Base-by-base conservation (phyloP, 2,113 vertebrate genomes). In the Haemorhous mexicanus region DNA sequence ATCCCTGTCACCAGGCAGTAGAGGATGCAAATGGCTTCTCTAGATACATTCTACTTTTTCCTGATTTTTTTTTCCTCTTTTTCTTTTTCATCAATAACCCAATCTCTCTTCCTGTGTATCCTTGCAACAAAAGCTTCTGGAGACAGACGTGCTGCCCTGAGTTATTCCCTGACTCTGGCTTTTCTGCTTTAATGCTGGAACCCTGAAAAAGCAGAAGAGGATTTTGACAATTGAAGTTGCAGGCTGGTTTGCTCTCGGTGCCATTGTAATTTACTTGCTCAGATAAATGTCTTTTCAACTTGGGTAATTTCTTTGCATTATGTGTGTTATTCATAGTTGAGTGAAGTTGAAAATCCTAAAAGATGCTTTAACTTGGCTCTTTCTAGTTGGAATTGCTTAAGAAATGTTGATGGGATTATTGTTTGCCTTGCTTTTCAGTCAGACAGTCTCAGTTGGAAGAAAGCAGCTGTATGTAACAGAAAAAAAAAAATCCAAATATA, bases 241-340 rank as follows among this genome's bases (percentile, higher is more conserved):
- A 62, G 68, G 32, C 6, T 0, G 53, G 41, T 80, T 92, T 95
- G 41, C 37, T 89, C 28, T 81, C 8, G 2, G 59, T 74, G 69
- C 73, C 46, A n/a, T 67, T 89, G 49, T 90, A 73, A 93, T 92
- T 92, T 76, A 56, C 68, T 89, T 86, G 63, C 67, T 96, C 68
- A 81, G 89, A 89, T 87, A 74, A 94, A 87, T 50, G 47, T 84
- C 73, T 94, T 93, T 86, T 74, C 67, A 39, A 55, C 84, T 91
- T 33, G 32, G 50, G 55, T 61, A 92, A 86, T 86, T 95, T 83
- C 79, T 81, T 91, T 86, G 63, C 64, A 81, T 81, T 76, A 50
- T 66, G 46, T 2, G 0, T 37, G 43, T 86, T 90, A 62, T 84
- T 90, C 70, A 55, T 33, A 82, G 66, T 7, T 41, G 69, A 87